These are phyloP conservation scores for Xiphophorus birchmanni DNA, from an alignment of 2,797 vertebrate genomes.

Conservation along the genomic window DNA sequence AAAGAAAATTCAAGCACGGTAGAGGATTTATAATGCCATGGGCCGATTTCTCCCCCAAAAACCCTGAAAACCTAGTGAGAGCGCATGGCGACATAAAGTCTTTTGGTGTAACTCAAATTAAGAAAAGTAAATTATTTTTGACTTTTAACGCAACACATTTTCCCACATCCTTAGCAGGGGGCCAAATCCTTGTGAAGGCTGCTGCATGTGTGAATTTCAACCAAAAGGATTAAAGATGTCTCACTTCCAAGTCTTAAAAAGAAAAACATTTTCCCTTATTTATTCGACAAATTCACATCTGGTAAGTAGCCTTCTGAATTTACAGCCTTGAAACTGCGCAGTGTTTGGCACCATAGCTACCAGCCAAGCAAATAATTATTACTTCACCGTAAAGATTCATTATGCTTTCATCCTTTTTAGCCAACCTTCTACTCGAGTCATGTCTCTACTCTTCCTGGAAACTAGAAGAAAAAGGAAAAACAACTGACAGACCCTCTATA, in stretches of 20 bases:
- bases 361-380: neutral
- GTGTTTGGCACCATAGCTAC: neutral
- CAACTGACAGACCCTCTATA: constrained; percentile 29
- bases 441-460: constrained; percentile 30
- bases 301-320: constrained; percentile 3
- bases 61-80: neutral
- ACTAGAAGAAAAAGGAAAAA: constrained; percentile 15
- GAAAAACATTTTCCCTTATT: neutral
- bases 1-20: neutral
- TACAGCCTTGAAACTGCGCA: neutral
- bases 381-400: neutral
- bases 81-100: neutral
- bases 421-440: constrained; percentile 2
- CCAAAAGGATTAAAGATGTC: neutral
- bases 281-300: constrained; percentile 1
- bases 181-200: neutral
- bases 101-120: neutral
- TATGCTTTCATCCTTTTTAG: constrained; percentile 20
- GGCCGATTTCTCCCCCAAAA: neutral
- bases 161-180: neutral
- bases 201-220: neutral
- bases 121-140: neutral
- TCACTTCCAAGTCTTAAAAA: neutral
- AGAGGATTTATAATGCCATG: neutral
- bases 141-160: neutral